A percentile compares a stretch with the other conserved stretches of the same genome.
These are phyloP conservation scores for Neoascia interrupta DNA, from an alignment of 2,888 invertebrate species.

Conservation along the genomic window DNA sequence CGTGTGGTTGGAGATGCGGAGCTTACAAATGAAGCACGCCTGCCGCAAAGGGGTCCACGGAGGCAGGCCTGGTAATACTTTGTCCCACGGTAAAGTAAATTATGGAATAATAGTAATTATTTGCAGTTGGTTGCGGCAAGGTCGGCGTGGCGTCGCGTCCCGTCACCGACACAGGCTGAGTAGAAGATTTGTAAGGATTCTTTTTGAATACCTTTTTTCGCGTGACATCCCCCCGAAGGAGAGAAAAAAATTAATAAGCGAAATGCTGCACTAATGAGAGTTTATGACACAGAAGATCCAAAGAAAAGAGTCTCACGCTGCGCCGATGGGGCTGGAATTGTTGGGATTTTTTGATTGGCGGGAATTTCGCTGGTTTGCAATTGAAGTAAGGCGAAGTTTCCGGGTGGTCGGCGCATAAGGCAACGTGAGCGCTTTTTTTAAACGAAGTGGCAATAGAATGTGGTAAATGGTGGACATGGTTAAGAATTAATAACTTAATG, in stretches of 20 bases:
- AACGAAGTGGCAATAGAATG: too few relatives aligned
- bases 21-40: constrained; percentile 4
- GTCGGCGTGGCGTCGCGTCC: constrained; percentile 59
- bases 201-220: constrained; percentile 39
- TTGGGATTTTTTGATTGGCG: constrained; percentile 36
- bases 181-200: constrained; percentile 57
- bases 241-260: constrained; percentile 65
- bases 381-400: too few relatives aligned
- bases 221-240: constrained; percentile 46
- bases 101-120: constrained; percentile 68
- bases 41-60: background rate
- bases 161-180: constrained; percentile 14
- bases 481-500: too few relatives aligned
- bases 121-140: constrained; percentile 69
- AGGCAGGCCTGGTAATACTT: constrained; percentile 57
- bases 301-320: background rate
- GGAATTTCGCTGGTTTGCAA: background rate
- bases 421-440: too few relatives aligned
- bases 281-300: constrained; percentile 64
- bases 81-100: constrained; percentile 68
- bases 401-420: too few relatives aligned
- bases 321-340: background rate
- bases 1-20: constrained; percentile 8
- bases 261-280: constrained; percentile 70
- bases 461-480: too few relatives aligned